A percentile compares a stretch with the other conserved stretches of the same genome.
Conservation (phyloP, 2,888 invertebrate species). For the Ophioninae sp. region DNA sequence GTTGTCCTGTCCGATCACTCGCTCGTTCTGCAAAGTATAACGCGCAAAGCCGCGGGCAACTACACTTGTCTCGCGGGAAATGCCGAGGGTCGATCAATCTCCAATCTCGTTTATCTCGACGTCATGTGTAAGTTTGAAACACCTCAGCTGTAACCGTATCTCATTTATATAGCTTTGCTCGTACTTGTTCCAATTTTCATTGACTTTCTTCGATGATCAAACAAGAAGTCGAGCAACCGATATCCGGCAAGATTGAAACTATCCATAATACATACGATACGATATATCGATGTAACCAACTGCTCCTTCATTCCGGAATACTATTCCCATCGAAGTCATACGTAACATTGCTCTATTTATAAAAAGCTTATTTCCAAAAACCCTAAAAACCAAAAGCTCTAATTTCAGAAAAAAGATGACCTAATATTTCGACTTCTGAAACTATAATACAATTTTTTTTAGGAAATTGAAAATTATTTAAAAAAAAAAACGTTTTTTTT, state of each 20-base stretch:
- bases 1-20: constrained; percentile 94
- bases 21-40: constrained; percentile 92
- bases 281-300: not conserved
- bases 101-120: constrained; percentile 80
- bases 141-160: constrained; percentile 12
- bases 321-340: too few species aligned
- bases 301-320: not conserved
- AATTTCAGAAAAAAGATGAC: not conserved
- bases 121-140: constrained; percentile 81
- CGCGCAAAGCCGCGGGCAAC: constrained; percentile 91
- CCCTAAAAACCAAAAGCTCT: not conserved
- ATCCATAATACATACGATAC: too few species aligned
- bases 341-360: not conserved
- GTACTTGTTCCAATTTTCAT: not conserved
- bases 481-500: too few species aligned
- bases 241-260: not conserved
- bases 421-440: too few species aligned
- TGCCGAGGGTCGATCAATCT: constrained; percentile 89
- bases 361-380: not conserved
- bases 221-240: not conserved
- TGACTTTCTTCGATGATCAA: not conserved
- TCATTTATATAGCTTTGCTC: not conserved
- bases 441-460: too few species aligned
- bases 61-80: constrained; percentile 94
- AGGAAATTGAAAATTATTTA: too few species aligned